Evolutionary conservation across 1,140 invertebrate genomes (phyloP).

Genomic region (Chelonus insularis): DNA sequence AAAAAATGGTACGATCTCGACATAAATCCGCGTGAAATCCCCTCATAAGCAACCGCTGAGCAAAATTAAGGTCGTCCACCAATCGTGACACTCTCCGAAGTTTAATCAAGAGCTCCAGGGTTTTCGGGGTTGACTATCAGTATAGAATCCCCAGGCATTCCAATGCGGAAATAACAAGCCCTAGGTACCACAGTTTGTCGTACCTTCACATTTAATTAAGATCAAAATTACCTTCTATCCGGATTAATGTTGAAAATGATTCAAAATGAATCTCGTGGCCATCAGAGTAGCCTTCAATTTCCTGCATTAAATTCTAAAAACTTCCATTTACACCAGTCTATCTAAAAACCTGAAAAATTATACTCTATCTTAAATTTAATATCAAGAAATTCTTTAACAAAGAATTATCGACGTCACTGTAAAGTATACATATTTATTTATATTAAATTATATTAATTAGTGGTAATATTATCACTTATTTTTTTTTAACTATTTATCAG

Average conservation of each 20-base stretch:
- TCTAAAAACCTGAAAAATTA: too few relatives aligned
- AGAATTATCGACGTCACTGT: too few relatives aligned
- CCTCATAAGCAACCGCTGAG: conserved; percentile 1
- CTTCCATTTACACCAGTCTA: too few relatives aligned
- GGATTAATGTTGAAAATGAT: neutral
- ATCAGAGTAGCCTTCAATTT: too few relatives aligned
- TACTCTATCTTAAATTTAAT: too few relatives aligned
- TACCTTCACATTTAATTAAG: conserved; percentile 1
- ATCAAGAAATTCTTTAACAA: too few relatives aligned
- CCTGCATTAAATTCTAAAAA: too few relatives aligned
- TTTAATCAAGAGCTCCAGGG: conserved; percentile 8
- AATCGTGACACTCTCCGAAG: neutral
- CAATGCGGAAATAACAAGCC: conserved; percentile 1
- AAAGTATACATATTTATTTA: too few relatives aligned
- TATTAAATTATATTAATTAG: too few relatives aligned
- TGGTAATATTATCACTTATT: too few relatives aligned
- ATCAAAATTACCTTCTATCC: neutral
- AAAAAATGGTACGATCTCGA: neutral
- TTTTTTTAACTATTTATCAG: too few relatives aligned
- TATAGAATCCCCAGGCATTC: neutral
- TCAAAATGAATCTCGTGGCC: conserved; percentile 6
- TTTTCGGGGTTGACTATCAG: neutral
- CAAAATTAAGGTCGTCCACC: conserved; percentile 15
- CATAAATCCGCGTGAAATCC: conserved; percentile 1
- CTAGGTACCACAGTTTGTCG: too few relatives aligned